Evolutionary conservation across 2,113 vertebrate species (phyloP).

Genomic region (Prunella himalayana): DNA sequence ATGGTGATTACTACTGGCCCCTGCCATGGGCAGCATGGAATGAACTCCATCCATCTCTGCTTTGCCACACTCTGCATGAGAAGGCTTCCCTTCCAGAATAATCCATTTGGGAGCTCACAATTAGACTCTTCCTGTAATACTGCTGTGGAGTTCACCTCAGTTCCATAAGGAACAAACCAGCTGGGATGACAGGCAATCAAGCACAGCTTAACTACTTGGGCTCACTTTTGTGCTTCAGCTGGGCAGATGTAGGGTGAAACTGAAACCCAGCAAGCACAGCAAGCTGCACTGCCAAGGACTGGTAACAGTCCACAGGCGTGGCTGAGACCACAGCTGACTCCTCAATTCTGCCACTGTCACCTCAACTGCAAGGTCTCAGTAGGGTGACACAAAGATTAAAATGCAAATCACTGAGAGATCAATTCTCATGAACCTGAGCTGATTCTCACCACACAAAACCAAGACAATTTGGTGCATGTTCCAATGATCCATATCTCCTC

Average conservation of each 20-base stretch:
- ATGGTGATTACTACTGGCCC: neutral
- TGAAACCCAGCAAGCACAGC: neutral
- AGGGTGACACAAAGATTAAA: neutral
- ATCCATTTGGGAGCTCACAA: neutral
- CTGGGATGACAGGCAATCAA: neutral
- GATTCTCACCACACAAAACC: neutral
- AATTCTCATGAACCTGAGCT: neutral
- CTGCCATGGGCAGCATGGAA: neutral
- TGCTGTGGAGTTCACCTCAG: neutral
- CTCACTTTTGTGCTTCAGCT: neutral
- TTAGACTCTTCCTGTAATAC: neutral
- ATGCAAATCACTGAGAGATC: neutral
- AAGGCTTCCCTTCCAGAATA: neutral
- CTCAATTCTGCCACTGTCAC: neutral
- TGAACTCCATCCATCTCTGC: neutral
- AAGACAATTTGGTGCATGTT: neutral
- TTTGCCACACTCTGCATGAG: neutral
- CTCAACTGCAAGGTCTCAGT: neutral
- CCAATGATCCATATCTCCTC: neutral
- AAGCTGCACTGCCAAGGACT: neutral
- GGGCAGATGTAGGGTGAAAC: neutral
- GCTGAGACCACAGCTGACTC: neutral
- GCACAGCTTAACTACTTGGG: neutral
- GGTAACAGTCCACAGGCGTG: neutral
- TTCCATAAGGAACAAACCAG: neutral